These are phyloP conservation scores for Tinea pellionella DNA, from an alignment of 2,888 invertebrate genomes.

Conservation along the genomic window DNA sequence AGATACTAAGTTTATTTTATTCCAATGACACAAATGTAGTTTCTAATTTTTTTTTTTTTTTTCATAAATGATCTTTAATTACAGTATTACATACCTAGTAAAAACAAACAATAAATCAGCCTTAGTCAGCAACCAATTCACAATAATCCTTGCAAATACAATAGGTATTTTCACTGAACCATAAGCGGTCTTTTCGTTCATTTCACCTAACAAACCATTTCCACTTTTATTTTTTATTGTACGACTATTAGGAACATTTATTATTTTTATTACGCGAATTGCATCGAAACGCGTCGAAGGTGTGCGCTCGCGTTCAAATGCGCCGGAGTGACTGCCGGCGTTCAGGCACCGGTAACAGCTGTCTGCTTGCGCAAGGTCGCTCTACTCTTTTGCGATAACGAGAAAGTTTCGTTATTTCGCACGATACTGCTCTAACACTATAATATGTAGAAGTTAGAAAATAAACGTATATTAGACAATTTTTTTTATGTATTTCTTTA, in stretches of 20 bases:
- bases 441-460: too few relatives aligned
- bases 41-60: too few relatives aligned
- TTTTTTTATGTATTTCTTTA: too few relatives aligned
- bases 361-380: background rate
- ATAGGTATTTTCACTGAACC: conserved; percentile 42
- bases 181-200: conserved; percentile 43
- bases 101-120: conserved; percentile 71
- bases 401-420: background rate
- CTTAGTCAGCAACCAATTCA: conserved; percentile 74
- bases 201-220: conserved; percentile 34
- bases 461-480: too few relatives aligned
- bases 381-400: background rate
- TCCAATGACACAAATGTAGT: too few relatives aligned
- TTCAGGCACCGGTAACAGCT: conserved; percentile 9
- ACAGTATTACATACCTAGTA: conserved; percentile 10
- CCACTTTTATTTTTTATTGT: conserved; percentile 20
- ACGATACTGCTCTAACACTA: too few relatives aligned
- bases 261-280: conserved; percentile 13
- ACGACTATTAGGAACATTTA: conserved; percentile 20
- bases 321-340: conserved; percentile 21
- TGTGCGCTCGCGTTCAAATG: conserved; percentile 27
- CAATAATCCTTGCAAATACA: conserved; percentile 65
- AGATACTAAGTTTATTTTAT: too few relatives aligned
- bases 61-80: too few relatives aligned
- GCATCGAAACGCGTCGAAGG: background rate